Base-by-base conservation (phyloP, 2,113 vertebrate genomes). In the Podocnemis expansa region DNA sequence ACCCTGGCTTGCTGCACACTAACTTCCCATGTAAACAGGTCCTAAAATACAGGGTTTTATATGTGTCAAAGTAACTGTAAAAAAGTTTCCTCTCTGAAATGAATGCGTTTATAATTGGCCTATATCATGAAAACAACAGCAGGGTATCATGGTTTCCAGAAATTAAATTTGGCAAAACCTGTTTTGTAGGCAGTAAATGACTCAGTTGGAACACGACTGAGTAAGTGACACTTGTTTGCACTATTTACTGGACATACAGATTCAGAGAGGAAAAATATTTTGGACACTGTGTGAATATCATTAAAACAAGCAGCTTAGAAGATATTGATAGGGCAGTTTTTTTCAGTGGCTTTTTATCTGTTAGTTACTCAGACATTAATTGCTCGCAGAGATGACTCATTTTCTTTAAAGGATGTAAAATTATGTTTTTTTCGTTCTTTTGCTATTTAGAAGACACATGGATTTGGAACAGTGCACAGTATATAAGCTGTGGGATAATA, bases 391-490 rank as follows among this genome's bases (percentile, higher is more conserved):
- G 38, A 2, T 82, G 16, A 55, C 9, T 92, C 81, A 31, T 78
- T 67, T 87, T 90, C 56, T 1, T 52, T 82, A 76, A 94, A 87
- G 60, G 34, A 31, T 87, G 19, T 34, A 87, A 43, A 78, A 84
- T n/a, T 19, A 78, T 51, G n/a, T 76, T 75, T 75, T 83, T 41
- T 89, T 81, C 58, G 78, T 41, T 87, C 85, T 56, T 38, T 95
- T 41, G 10, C 25, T 1, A 1, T 73, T 91, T 38, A 49, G 27
- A 83, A 92, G 78, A 41, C 25, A 73, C 75, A 78, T 47, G 87
- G 47, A 10, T 60, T 78, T 58, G 79, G 63, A 58, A 41, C 29
- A 17, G 1, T 58, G 56, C 58, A 49, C 34, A 45, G 47, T 47
- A 38, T 27, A 12, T 47, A 70, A 67, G 31, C 8, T 63, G 19